These are phyloP conservation scores for Phenganax marumi DNA, from an alignment of 92 coral and sea anemone genomes.

Conservation along the genomic window DNA sequence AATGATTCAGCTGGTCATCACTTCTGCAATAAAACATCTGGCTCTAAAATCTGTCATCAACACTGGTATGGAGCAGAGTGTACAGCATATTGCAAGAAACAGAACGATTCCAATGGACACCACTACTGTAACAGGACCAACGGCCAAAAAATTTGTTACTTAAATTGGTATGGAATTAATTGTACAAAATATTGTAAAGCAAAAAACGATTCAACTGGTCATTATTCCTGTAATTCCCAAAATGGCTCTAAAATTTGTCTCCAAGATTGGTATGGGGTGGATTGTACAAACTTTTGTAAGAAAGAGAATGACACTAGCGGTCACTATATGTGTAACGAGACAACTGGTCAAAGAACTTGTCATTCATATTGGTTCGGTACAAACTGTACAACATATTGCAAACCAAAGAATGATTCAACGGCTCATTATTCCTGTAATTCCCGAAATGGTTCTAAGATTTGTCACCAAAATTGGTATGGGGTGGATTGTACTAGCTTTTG, in stretches of 20 bases:
- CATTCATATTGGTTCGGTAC: slow-evolving; percentile 48
- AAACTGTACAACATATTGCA: slow-evolving; percentile 45
- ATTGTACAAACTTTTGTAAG: slow-evolving; percentile 60
- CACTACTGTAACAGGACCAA: slow-evolving; percentile 44
- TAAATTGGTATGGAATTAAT: slow-evolving; percentile 62
- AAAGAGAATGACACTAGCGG: slow-evolving; percentile 49
- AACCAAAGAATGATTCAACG: slow-evolving; percentile 6
- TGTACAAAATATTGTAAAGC: slow-evolving; percentile 46
- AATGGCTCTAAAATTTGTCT: slow-evolving; percentile 68
- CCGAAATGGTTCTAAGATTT: slow-evolving; percentile 9
- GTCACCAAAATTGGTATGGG: slow-evolving; percentile 33
- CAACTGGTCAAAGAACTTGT: slow-evolving; percentile 40
- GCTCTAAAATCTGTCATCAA: slow-evolving; percentile 25
- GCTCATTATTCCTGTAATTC: slow-evolving; percentile 50
- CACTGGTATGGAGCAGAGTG: slow-evolving; percentile 67
- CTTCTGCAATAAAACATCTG: slow-evolving; percentile 34
- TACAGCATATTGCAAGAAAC: slow-evolving; percentile 50
- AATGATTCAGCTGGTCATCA: slow-evolving; percentile 20
- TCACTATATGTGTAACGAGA: slow-evolving; percentile 49
- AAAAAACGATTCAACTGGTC: slow-evolving; percentile 53
- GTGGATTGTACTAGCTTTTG: slow-evolving; percentile 12
- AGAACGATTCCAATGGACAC: slow-evolving; percentile 2
- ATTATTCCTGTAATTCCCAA: slow-evolving; percentile 53
- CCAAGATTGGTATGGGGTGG: slow-evolving; percentile 66
- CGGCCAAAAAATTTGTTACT: slow-evolving; percentile 60